Evolutionary conservation across 2,113 vertebrate genomes (phyloP), one percentile per base, ranked within the genome.

Genomic region (Marcusenius ussheri): DNA sequence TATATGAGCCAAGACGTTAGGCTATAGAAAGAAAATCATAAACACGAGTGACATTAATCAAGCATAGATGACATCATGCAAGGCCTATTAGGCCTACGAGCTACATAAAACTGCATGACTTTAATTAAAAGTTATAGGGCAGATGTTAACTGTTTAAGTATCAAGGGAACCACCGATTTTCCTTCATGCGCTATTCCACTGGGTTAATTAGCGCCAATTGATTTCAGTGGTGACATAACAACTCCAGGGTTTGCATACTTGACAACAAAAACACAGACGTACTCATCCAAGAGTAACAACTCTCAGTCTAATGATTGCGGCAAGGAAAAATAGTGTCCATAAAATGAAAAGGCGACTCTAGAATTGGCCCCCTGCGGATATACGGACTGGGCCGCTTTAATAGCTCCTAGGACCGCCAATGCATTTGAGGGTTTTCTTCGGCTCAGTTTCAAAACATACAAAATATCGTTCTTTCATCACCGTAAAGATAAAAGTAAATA

Each of bases 141-240:
- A 42, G 87, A 84, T 42, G 49, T 74, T 45, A 83, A 58, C 47
- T 15, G n/a, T 27, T 27, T 47, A 62, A 19, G 39, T 58, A 42
- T 46, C 77, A 58, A 51, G 58, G 46, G 83, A 31, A 58, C 35
- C 35, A 83, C 27, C 7, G 58, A 27, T 51, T 70, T 74, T 53
- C 80, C 46, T 56, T 47, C 27, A 17, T 46, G 46, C 11, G 19
- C 31, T 35, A 19, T 84, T 89, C 80, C 53, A 27, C 39, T 27
- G 42, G 50, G 39, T 42, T 84, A 84, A 89, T 84, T 89, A 89
- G 35, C 17, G 53, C 39, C 51, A 89, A 62, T 89, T 89, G 15
- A 89, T 53, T 45, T 45, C 35, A 62, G 83, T 85, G 51, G 21
- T 88, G 87, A n/a, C 56, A 88, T 21, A 53, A 87, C 35, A 88